phyloP scores from a whole-genome alignment of 2,797 vertebrate species.

The Anguilla anguilla region DNA sequence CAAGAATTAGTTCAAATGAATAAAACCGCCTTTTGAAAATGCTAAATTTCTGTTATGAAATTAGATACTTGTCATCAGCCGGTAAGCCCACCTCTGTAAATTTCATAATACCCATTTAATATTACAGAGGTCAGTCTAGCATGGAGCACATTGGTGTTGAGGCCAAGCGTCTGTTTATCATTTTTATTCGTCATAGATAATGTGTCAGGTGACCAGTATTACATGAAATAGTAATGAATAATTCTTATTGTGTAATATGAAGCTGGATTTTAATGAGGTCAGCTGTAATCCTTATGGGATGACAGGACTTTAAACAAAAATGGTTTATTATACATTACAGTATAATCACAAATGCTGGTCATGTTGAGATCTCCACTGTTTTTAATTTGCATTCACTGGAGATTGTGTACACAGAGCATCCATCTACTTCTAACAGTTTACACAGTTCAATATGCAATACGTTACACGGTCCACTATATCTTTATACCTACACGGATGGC shows the following conservation, averaged over 20 bases:
- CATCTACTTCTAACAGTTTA: background rate
- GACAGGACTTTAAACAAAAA: background rate
- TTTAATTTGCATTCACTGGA: background rate
- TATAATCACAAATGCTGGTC: background rate
- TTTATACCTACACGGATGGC: background rate
- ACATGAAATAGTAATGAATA: background rate
- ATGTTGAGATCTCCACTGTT: background rate
- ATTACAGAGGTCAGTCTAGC: background rate
- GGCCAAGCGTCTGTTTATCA: background rate
- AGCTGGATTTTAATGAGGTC: background rate
- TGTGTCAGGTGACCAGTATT: background rate
- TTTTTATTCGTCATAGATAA: conserved; percentile 9
- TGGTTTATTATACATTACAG: background rate
- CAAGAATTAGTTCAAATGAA: background rate
- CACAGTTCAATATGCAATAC: no score
- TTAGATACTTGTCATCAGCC: background rate
- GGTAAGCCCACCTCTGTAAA: background rate
- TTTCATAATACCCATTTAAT: background rate
- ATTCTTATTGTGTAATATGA: background rate
- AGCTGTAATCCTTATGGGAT: background rate
- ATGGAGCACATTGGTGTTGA: background rate
- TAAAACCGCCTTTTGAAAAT: background rate
- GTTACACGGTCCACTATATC: background rate
- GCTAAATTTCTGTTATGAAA: background rate
- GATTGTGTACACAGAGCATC: background rate